Conservation (phyloP, 2,113 vertebrate genomes). For the Passerina amoena region DNA sequence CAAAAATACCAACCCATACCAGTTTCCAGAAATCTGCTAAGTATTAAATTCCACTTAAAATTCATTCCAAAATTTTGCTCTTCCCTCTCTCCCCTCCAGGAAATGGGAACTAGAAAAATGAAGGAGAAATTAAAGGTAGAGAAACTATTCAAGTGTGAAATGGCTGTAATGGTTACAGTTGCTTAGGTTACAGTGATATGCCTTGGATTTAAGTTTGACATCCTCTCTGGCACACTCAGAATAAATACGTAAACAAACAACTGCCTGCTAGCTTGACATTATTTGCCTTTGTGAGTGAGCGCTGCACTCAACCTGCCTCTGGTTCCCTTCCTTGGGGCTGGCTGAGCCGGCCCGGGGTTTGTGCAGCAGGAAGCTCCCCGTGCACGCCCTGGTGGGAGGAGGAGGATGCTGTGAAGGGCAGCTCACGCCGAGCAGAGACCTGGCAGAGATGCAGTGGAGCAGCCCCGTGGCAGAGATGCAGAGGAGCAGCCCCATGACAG, state of each 20-base stretch:
- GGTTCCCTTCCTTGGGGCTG: background rate
- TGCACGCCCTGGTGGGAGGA: background rate
- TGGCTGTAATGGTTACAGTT: background rate
- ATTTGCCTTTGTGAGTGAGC: background rate
- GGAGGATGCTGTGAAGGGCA: background rate
- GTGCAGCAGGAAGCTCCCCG: background rate
- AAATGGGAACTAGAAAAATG: background rate
- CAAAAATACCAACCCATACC: background rate
- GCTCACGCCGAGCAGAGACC: background rate
- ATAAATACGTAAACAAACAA: background rate
- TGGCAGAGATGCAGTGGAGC: rapidly evolving
- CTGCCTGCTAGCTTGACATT: background rate
- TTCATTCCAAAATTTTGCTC: background rate
- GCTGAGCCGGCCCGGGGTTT: background rate
- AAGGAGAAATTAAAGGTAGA: background rate
- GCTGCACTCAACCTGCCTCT: background rate
- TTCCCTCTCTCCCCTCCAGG: background rate
- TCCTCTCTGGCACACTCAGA: background rate
- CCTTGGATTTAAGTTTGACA: background rate
- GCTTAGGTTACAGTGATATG: background rate
- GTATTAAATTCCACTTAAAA: background rate
- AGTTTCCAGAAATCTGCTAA: background rate
- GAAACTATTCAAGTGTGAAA: background rate
- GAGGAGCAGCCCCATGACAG: background rate
- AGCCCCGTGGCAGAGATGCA: no score